Evolutionary conservation across 2,888 invertebrate species (phyloP).

Genomic region (Aspidiotus destructor): DNA sequence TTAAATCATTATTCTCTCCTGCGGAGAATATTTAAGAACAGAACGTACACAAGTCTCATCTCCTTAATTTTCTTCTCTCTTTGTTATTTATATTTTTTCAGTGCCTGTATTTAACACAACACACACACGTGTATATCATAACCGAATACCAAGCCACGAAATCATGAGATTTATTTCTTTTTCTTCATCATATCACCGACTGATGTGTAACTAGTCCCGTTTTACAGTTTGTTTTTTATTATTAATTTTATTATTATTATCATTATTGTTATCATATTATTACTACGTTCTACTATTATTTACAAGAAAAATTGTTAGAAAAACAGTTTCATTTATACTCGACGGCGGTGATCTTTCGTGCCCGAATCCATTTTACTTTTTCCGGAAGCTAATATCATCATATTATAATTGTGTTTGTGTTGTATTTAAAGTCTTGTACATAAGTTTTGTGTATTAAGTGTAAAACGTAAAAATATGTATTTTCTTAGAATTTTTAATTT

Average conservation of each 20-base stretch:
- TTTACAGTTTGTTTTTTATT: background rate
- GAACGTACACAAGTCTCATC: too few species aligned
- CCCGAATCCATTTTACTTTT: background rate
- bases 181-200: background rate
- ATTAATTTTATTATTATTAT: too few species aligned
- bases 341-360: too few species aligned
- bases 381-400: background rate
- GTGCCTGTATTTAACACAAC: slow-evolving; percentile 29
- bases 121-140: slow-evolving; percentile 13
- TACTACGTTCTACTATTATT: too few species aligned
- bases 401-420: slow-evolving; percentile 13
- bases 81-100: slow-evolving; percentile 24
- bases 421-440: slow-evolving; percentile 22
- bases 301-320: too few species aligned
- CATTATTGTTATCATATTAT: too few species aligned
- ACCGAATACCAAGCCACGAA: background rate
- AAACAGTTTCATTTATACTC: too few species aligned
- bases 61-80: too few species aligned
- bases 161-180: background rate
- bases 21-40: background rate
- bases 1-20: background rate
- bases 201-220: slow-evolving; percentile 1
- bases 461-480: slow-evolving; percentile 20
- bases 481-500: slow-evolving; percentile 10
- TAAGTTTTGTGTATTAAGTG: slow-evolving; percentile 26